Evolutionary conservation across 2,888 invertebrate genomes (phyloP), one percentile per base, ranked within the genome.

Genomic region (Ochropleura leucogaster): DNA sequence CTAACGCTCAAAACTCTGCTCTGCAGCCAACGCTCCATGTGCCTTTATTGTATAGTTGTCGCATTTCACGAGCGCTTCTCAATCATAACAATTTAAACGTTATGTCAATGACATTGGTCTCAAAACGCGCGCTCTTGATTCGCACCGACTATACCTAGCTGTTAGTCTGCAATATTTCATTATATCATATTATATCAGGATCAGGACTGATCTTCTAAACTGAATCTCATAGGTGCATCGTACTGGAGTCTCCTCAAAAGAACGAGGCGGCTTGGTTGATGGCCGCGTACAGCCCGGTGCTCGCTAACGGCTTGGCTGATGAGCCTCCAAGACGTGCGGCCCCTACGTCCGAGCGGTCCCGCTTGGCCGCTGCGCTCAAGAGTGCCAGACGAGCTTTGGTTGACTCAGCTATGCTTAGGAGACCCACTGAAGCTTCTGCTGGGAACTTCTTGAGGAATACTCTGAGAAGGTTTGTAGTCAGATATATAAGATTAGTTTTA

Each of bases 241-340:
- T 99, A 30, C 98, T 99, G 89, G 99, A 99, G 93, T 99, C 99
- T 0, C 94, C 97, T 0, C 98, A 98, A 89, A 99, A 99, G 93
- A 98, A 98, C 88, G 99, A 99, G 95, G 98, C 99, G 66, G 99
- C 99, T 0, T 98, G 98, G 89, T 95, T 99, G 64, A 99, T 99
- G 90, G 98, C 99, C 10, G 98, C 99, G 57, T 99, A 99, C 93
- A 99, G 98, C 88, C 99, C 99, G 0, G 97, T 97, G 12, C 96
- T 99, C 68, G 98, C 98, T 1, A 98, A 97, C 79, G 98, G 98
- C 97, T 97, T 98, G 72, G 98, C 98, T 0, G 98, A 98, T 89
- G 98, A 96, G 90, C 93, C 95, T 16, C 92, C 95, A 42, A 88
- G 96, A 0, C 92, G 96, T 46, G 95, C 96, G 55, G 98, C 99